Percentiles rank a stretch among this genome's conserved stretches.
phyloP scores from a whole-genome alignment of 2,888 invertebrate species.

The Ganaspis brasiliensis region DNA sequence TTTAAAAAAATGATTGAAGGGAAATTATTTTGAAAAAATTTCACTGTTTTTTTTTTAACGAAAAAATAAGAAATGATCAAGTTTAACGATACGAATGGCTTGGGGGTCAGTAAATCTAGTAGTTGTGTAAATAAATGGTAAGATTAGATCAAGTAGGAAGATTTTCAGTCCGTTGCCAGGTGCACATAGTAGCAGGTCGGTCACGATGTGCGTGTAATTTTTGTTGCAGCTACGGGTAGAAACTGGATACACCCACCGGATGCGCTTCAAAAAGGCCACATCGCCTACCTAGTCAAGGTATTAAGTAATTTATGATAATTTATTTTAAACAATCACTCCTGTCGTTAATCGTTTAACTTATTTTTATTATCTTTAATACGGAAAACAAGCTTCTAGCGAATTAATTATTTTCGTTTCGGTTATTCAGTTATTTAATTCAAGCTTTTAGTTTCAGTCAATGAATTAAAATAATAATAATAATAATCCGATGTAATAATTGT shows the following conservation, averaged over 20 bases:
- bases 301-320: constrained; percentile 51
- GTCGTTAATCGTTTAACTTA: background rate
- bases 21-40: too few relatives aligned
- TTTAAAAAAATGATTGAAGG: too few relatives aligned
- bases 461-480: too few relatives aligned
- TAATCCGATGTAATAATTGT: too few relatives aligned
- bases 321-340: constrained; percentile 8
- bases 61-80: background rate
- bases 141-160: constrained; percentile 25
- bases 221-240: constrained; percentile 81
- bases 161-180: constrained; percentile 29
- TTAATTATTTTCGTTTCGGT: too few relatives aligned
- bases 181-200: constrained; percentile 12
- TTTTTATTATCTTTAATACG: background rate
- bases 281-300: constrained; percentile 98
- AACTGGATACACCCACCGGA: constrained; percentile 98
- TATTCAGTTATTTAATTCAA: too few relatives aligned
- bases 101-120: background rate
- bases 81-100: background rate
- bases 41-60: background rate
- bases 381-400: background rate
- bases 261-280: constrained; percentile 95
- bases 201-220: constrained; percentile 53
- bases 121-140: background rate
- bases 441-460: too few relatives aligned